Base-by-base conservation (phyloP, 1,140 invertebrate genomes). In the Pararge aegeria region DNA sequence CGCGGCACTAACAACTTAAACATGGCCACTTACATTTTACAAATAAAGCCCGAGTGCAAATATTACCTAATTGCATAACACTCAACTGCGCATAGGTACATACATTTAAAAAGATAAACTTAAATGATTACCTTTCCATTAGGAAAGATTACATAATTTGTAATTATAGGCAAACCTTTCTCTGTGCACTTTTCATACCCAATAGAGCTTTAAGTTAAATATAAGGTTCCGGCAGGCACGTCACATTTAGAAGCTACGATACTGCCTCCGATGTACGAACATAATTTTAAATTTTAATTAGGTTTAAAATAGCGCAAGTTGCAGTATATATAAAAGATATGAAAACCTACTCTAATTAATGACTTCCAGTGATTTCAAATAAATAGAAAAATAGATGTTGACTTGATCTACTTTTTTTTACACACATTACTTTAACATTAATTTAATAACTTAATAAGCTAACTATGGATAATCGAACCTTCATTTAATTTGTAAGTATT, bases 1-100 rank as follows among this genome's bases (percentile, higher is more conserved):
- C 78, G 73, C 64, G 69, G 66, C 64, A 65, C 70, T 62, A 67
- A 64, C 64, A 55, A 55, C 63, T 62, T 64, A 66, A 56, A 68
- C 66, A 64, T 64, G 37, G 63, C 60, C 61, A 75, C 73, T 70
- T 58, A 70, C 65, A 67, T 57, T 64, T 66, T 60, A 67, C 66
- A 70, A 73, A 76, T 66, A 76, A 70, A 64, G 70, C 60, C 56
- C 52, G 52, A 64, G 66, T 65, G 70, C 65, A 71, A 71, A 75
- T 61, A 68, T 37, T 55, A 53, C 55, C 53, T 63, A 56, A 67
- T 67, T 59, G 56, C 56, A 37, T 46, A 53, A 59, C 15, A 46
- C 49, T 52, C 24, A 24, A 4, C 37, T 54, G 9, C 15, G 29
- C 15, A 27, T 18, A 55, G 21, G 37, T 44, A 55, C 38, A 56